These are phyloP conservation scores for Dendrolimus houi DNA, from an alignment of 2,888 invertebrate genomes.

Conservation along the genomic window DNA sequence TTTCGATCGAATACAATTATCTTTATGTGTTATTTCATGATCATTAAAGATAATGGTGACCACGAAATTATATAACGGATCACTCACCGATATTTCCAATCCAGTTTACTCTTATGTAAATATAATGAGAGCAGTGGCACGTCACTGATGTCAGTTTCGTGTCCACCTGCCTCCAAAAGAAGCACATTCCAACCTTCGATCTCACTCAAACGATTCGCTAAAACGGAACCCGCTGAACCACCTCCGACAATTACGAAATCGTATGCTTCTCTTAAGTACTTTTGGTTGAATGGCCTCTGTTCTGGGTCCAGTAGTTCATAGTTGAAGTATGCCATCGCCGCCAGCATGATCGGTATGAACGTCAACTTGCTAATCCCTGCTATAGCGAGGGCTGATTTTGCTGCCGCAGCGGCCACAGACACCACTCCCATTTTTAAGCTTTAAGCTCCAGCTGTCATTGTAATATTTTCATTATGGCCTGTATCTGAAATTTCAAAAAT, in stretches of 20 bases:
- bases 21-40: not conserved
- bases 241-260: constrained; percentile 90
- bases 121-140: constrained; percentile 91
- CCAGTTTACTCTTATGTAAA: constrained; percentile 91
- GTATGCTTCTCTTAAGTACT: constrained; percentile 80
- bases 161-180: constrained; percentile 89
- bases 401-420: constrained; percentile 77
- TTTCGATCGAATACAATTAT: not conserved
- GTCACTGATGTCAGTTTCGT: constrained; percentile 91
- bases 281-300: constrained; percentile 84
- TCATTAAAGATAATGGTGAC: not conserved
- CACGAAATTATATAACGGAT: not conserved
- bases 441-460: not conserved
- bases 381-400: constrained; percentile 83
- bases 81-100: constrained; percentile 90
- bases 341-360: constrained; percentile 85
- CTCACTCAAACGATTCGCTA: constrained; percentile 89
- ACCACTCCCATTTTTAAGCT: constrained; percentile 46
- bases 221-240: constrained; percentile 89
- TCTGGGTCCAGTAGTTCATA: constrained; percentile 92
- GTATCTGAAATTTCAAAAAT: constrained; percentile 24
- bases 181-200: constrained; percentile 86
- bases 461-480: not conserved
- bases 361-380: constrained; percentile 84
- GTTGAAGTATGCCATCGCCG: constrained; percentile 87